Conservation (phyloP, 2,797 vertebrate species). For the Tragopan temminckii region DNA sequence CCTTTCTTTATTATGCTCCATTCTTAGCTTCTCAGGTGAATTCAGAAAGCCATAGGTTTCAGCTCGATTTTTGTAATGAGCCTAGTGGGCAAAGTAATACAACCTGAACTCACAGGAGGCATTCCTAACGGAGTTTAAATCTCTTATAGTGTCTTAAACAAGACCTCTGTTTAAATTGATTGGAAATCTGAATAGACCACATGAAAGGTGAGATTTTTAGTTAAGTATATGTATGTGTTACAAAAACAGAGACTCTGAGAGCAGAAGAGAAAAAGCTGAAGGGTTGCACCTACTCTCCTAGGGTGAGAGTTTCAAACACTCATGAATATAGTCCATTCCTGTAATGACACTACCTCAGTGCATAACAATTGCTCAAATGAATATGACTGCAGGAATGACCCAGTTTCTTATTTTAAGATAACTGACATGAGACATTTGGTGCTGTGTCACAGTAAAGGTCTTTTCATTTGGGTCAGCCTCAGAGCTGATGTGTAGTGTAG, state of each 20-base stretch:
- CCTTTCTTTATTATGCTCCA: background rate
- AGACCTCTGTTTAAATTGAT: slow-evolving; percentile 1
- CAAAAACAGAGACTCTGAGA: background rate
- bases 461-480: slow-evolving; percentile 6
- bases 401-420: slow-evolving; percentile 51
- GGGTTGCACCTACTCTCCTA: background rate
- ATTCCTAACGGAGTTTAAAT: slow-evolving; percentile 26
- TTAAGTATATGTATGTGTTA: background rate
- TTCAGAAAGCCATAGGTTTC: background rate
- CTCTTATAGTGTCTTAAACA: slow-evolving; percentile 34
- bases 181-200: slow-evolving; percentile 4
- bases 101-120: slow-evolving; percentile 15
- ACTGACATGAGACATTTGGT: background rate
- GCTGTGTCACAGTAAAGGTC: background rate
- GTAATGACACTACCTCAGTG: background rate
- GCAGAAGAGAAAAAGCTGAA: background rate
- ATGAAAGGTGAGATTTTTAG: background rate
- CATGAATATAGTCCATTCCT: background rate
- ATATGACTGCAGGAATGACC: slow-evolving; percentile 30
- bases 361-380: background rate
- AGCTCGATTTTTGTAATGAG: slow-evolving; percentile 43
- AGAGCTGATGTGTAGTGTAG: background rate
- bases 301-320: slow-evolving; percentile 11
- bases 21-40: slow-evolving; percentile 23
- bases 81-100: background rate